Percentiles rank a stretch among this genome's conserved stretches.
Evolutionary conservation across 1,140 invertebrate species (phyloP).

Genomic region (Zaprionus taronus): DNA sequence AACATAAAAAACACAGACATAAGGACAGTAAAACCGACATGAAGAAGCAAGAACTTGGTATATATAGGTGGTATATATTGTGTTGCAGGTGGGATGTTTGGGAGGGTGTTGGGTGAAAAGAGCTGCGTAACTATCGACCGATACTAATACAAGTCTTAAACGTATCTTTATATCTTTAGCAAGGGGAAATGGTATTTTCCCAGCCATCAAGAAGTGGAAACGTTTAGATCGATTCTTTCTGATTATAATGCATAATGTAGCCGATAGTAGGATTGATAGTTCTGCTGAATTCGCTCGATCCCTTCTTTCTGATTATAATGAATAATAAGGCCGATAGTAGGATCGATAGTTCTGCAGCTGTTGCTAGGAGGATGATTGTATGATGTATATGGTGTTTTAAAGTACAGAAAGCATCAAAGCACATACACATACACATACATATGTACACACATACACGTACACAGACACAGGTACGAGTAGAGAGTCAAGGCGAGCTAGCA

Average conservation of each 20-base stretch:
- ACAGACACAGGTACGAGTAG: constrained; percentile 16
- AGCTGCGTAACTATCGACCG: background rate
- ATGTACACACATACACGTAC: constrained; percentile 13
- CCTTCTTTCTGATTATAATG: no score
- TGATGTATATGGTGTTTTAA: background rate
- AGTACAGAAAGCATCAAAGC: background rate
- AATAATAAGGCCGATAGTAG: background rate
- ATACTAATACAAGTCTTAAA: background rate
- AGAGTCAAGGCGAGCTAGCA: constrained; percentile 15
- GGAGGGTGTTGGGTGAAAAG: background rate
- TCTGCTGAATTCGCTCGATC: no score
- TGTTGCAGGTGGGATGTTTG: constrained; percentile 21
- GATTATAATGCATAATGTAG: no score
- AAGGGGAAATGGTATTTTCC: background rate
- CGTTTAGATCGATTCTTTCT: background rate
- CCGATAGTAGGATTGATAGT: no score
- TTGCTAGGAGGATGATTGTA: background rate
- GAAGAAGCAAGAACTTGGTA: constrained; percentile 4
- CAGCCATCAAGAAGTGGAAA: background rate
- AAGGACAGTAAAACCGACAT: constrained; percentile 15
- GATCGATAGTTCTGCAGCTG: background rate
- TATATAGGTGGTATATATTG: background rate
- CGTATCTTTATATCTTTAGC: background rate
- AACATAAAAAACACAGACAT: constrained; percentile 10
- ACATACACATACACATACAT: constrained; percentile 25